Evolutionary conservation across 1,140 invertebrate species (phyloP).

Genomic region (Tetraneura akinire): DNA sequence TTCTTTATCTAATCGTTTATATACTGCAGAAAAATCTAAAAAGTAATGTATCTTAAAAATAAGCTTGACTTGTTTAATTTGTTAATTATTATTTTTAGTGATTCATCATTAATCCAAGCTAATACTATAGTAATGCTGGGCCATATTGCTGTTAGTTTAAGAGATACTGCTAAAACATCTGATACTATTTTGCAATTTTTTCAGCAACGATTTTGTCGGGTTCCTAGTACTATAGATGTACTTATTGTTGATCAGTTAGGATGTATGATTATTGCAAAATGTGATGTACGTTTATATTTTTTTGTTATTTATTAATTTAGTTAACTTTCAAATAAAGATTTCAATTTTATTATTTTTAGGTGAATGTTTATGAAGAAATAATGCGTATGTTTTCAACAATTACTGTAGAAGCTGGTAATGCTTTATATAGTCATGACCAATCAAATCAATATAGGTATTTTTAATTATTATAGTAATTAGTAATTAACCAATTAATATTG

Average conservation of each 20-base stretch:
- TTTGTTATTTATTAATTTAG: neutral
- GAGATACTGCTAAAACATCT: conserved; percentile 87
- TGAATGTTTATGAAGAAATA: conserved; percentile 85
- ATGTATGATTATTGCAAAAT: conserved; percentile 93
- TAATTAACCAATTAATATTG: too few relatives aligned
- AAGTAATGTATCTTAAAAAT: conserved; percentile 63
- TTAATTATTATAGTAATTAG: conserved; percentile 45
- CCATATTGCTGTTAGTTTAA: conserved; percentile 92
- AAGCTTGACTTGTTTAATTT: too few relatives aligned
- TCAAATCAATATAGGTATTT: conserved; percentile 70
- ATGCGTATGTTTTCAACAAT: conserved; percentile 98
- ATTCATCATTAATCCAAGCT: conserved; percentile 86
- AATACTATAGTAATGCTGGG: conserved; percentile 98
- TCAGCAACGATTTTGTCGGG: conserved; percentile 91
- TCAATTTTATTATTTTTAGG: conserved; percentile 59
- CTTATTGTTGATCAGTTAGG: conserved; percentile 96
- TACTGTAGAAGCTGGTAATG: conserved; percentile 87
- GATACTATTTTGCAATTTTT: conserved; percentile 97
- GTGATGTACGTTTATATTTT: conserved; percentile 63
- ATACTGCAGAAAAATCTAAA: conserved; percentile 82
- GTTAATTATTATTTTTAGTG: conserved; percentile 62
- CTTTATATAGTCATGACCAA: conserved; percentile 81
- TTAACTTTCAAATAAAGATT: neutral
- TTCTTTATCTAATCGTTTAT: conserved; percentile 90
- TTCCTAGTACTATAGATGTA: conserved; percentile 81